A percentile compares a stretch with the other conserved stretches of the same genome.
Evolutionary conservation across 2,113 vertebrate species (phyloP).

Genomic region (Vidua macroura): DNA sequence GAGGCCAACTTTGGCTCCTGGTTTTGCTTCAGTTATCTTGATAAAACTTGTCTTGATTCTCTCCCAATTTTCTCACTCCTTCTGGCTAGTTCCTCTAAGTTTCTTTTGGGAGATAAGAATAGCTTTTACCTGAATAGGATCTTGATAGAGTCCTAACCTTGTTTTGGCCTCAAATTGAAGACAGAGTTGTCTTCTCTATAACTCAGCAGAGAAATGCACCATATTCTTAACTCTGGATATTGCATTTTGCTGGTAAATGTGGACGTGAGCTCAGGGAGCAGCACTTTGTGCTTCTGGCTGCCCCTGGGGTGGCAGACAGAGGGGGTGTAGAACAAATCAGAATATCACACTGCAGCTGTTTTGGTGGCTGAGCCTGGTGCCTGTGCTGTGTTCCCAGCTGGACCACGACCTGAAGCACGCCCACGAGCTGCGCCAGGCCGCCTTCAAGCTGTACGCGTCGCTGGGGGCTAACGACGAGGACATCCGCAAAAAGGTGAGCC

Average conservation of each 20-base stretch:
- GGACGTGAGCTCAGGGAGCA: not conserved
- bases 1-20: not conserved
- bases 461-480: constrained; percentile 98
- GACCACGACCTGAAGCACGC: constrained; percentile 98
- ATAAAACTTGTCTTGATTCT: not conserved
- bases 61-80: not conserved
- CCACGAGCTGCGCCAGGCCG: constrained; percentile 95
- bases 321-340: not conserved
- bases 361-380: not conserved
- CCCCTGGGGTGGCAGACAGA: not conserved
- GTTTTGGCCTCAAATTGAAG: not conserved
- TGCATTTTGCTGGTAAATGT: not conserved
- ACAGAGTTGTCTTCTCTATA: not conserved
- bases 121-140: not conserved
- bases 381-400: constrained; percentile 76
- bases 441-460: constrained; percentile 98
- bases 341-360: not conserved
- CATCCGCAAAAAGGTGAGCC: constrained; percentile 95
- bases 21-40: not conserved
- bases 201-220: not conserved
- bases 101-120: not conserved
- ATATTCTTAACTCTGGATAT: not conserved
- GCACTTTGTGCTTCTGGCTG: not conserved
- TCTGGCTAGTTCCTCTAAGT: not conserved
- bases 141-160: not conserved